phyloP scores from a whole-genome alignment of 1,140 invertebrate species.

The Sarcophaga peregrina region DNA sequence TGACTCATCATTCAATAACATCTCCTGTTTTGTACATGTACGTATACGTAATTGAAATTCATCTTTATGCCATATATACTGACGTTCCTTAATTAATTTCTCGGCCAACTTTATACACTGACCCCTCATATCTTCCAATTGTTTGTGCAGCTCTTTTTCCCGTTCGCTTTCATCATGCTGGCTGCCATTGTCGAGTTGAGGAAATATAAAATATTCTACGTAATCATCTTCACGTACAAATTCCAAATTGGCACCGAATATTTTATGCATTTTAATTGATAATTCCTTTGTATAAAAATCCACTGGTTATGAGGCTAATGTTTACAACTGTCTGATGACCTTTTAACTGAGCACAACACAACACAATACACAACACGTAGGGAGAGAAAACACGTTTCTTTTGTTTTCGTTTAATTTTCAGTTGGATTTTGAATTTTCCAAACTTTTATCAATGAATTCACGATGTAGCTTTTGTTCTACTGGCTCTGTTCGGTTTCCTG shows the following conservation, averaged over 20 bases:
- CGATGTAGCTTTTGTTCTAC: background rate
- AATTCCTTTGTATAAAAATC: background rate
- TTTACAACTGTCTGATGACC: background rate
- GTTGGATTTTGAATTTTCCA: background rate
- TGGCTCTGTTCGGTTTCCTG: background rate
- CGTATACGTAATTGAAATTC: slow-evolving; percentile 70
- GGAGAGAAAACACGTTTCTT: background rate
- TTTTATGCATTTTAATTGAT: slow-evolving; percentile 51
- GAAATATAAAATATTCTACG: slow-evolving; percentile 78
- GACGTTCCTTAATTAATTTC: slow-evolving; percentile 59
- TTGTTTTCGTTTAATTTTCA: background rate
- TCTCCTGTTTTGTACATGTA: slow-evolving; percentile 53
- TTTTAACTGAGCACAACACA: too few relatives aligned
- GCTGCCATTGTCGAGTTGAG: slow-evolving; percentile 57
- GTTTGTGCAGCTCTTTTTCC: slow-evolving; percentile 51
- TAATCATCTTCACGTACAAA: slow-evolving; percentile 74
- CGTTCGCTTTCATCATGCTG: slow-evolving; percentile 45
- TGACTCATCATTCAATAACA: slow-evolving; percentile 54
- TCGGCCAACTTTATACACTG: slow-evolving; percentile 67
- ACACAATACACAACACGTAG: too few relatives aligned
- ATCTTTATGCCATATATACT: slow-evolving; percentile 79
- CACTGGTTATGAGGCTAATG: background rate
- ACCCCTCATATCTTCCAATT: slow-evolving; percentile 64
- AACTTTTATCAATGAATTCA: background rate
- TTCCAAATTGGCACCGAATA: slow-evolving; percentile 65